Conservation (phyloP, 2,888 invertebrate genomes). For the Amaurobius ferox region DNA sequence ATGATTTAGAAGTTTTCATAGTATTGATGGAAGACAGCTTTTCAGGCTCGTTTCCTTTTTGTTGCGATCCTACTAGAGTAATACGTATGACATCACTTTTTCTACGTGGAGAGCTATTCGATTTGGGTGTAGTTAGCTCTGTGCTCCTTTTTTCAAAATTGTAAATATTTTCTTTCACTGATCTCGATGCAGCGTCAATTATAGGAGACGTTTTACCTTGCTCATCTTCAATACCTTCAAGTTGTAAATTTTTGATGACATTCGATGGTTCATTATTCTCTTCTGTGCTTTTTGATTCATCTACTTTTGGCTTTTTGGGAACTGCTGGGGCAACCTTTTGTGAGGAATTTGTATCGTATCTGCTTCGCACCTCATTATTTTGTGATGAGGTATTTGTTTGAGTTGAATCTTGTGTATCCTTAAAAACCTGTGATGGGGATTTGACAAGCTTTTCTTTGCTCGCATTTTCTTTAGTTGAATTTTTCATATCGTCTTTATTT, state of each 20-base stretch:
- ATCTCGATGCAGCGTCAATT: constrained; percentile 55
- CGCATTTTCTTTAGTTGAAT: constrained; percentile 19
- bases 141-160: constrained; percentile 65
- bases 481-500: constrained; percentile 45
- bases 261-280: constrained; percentile 28
- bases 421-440: constrained; percentile 63
- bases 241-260: constrained; percentile 22
- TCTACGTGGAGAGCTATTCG: constrained; percentile 47
- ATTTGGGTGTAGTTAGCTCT: constrained; percentile 43
- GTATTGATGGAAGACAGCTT: constrained; percentile 31
- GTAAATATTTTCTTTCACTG: constrained; percentile 71
- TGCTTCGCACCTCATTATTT: constrained; percentile 33
- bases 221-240: constrained; percentile 32
- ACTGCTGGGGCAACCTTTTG: constrained; percentile 69
- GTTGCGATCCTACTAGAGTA: constrained; percentile 61
- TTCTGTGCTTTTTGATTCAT: constrained; percentile 36
- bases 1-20: constrained; percentile 90
- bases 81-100: constrained; percentile 70
- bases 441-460: constrained; percentile 42
- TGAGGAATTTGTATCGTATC: constrained; percentile 22
- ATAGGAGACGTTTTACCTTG: constrained; percentile 43
- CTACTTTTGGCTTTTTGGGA: constrained; percentile 61
- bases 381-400: constrained; percentile 19
- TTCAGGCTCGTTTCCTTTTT: constrained; percentile 54
- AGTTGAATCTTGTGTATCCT: constrained; percentile 29